Conservation (phyloP, 2,888 invertebrate species). For the Phytoseiulus persimilis region DNA sequence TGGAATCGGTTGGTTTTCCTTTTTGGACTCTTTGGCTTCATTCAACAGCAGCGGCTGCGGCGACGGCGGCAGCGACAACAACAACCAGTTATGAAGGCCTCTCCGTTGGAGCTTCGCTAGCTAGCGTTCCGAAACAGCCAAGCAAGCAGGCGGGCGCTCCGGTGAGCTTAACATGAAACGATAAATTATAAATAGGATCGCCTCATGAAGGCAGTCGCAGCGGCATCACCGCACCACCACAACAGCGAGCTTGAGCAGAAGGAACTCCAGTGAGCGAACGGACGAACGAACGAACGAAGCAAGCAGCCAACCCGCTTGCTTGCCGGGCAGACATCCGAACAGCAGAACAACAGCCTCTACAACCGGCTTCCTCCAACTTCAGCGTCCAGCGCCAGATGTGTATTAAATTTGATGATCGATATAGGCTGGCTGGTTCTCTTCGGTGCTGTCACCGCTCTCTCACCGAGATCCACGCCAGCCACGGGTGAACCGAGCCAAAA, state of each 20-base stretch:
- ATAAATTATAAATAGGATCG: conserved; percentile 39
- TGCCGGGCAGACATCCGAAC: not conserved
- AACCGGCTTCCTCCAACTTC: not conserved
- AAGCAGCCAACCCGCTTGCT: not conserved
- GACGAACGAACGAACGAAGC: not conserved
- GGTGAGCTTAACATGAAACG: conserved; percentile 36
- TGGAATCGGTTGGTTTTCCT: not conserved
- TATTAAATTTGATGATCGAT: conserved; percentile 30
- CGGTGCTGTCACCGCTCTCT: conserved; percentile 5
- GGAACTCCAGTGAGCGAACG: not conserved
- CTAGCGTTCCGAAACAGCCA: conserved; percentile 23
- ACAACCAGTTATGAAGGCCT: not conserved
- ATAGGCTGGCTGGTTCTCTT: not conserved
- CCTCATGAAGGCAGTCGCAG: conserved; percentile 26
- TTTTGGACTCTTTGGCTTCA: not conserved
- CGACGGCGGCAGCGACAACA: conserved; percentile 14
- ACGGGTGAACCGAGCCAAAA: not conserved
- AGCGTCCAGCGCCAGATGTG: conserved; percentile 28
- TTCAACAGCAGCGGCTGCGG: conserved; percentile 25
- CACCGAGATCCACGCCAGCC: not conserved
- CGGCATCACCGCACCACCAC: not conserved
- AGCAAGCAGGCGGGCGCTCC: conserved; percentile 20
- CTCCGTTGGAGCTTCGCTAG: not conserved
- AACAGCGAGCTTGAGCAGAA: not conserved
- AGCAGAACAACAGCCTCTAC: not conserved